phyloP scores from a whole-genome alignment of 2,888 invertebrate species.

The Erebia aethiops region DNA sequence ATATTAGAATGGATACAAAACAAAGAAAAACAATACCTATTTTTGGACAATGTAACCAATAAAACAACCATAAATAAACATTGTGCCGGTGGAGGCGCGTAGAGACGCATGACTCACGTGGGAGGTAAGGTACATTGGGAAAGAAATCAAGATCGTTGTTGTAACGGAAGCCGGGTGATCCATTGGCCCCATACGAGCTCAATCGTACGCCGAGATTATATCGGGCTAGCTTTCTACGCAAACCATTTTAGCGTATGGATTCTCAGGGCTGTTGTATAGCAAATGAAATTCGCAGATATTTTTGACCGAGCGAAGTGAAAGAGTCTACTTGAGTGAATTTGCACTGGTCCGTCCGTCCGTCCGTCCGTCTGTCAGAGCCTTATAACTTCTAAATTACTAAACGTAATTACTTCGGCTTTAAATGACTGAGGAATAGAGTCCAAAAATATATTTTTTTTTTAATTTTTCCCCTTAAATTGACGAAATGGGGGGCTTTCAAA shows the following conservation, averaged over 20 bases:
- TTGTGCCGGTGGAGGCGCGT: constrained; percentile 10
- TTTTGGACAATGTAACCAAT: not conserved
- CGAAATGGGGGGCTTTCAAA: too few relatives aligned
- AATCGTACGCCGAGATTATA: constrained; percentile 74
- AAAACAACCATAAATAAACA: constrained; percentile 14
- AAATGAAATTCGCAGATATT: not conserved
- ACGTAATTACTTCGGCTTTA: too few relatives aligned
- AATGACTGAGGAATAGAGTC: too few relatives aligned
- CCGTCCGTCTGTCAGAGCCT: too few relatives aligned
- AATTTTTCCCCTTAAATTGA: too few relatives aligned
- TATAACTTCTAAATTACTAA: too few relatives aligned
- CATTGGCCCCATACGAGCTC: constrained; percentile 69
- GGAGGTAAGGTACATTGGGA: constrained; percentile 75
- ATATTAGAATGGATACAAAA: not conserved
- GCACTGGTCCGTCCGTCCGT: too few relatives aligned
- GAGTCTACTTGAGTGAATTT: too few relatives aligned
- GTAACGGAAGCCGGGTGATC: constrained; percentile 80
- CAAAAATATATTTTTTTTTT: too few relatives aligned
- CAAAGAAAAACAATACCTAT: not conserved
- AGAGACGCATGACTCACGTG: constrained; percentile 65
- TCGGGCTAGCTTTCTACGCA: constrained; percentile 68
- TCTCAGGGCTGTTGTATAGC: constrained; percentile 34
- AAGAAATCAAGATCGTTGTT: constrained; percentile 76
- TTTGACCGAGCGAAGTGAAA: too few relatives aligned
- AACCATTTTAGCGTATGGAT: constrained; percentile 53